Conservation (phyloP, 1,140 invertebrate genomes). For the Drosophila littoralis region DNA sequence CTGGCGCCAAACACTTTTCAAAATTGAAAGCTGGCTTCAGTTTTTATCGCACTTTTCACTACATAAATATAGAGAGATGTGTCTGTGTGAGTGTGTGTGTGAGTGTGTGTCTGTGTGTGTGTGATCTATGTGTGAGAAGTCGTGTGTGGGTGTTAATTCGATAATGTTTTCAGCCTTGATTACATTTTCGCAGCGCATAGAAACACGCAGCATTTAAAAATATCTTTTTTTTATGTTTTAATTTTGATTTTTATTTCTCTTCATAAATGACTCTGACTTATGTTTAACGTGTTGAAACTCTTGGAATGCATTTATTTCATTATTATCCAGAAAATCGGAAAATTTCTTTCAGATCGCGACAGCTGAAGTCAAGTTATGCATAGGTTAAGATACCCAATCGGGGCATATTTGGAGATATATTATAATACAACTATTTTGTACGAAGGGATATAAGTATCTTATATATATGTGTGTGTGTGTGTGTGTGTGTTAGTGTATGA, state of each 20-base stretch:
- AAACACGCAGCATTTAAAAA: neutral
- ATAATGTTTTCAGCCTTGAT: conserved; percentile 69
- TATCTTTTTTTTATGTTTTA: neutral
- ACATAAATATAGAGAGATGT: neutral
- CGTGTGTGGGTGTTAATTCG: conserved; percentile 58
- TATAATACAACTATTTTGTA: no score
- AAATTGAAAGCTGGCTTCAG: conserved; percentile 31
- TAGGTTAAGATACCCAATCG: neutral
- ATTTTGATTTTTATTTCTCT: neutral
- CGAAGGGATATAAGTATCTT: no score
- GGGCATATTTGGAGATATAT: no score
- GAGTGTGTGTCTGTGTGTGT: neutral
- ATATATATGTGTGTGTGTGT: no score
- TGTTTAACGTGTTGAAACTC: neutral
- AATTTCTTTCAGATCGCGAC: neutral
- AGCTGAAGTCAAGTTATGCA: conserved; percentile 8
- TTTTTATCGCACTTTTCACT: conserved; percentile 19
- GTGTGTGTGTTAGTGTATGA: no score
- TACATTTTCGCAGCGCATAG: conserved; percentile 39
- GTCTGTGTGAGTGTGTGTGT: conserved; percentile 7
- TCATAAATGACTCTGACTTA: no score
- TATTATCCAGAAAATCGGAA: neutral
- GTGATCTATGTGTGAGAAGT: conserved; percentile 5
- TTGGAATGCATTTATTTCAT: neutral
- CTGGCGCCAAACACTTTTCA: conserved; percentile 63